Percentiles rank a stretch among this genome's conserved stretches.
Evolutionary conservation across 2,888 invertebrate species (phyloP).

Genomic region (Pandemis corylana): DNA sequence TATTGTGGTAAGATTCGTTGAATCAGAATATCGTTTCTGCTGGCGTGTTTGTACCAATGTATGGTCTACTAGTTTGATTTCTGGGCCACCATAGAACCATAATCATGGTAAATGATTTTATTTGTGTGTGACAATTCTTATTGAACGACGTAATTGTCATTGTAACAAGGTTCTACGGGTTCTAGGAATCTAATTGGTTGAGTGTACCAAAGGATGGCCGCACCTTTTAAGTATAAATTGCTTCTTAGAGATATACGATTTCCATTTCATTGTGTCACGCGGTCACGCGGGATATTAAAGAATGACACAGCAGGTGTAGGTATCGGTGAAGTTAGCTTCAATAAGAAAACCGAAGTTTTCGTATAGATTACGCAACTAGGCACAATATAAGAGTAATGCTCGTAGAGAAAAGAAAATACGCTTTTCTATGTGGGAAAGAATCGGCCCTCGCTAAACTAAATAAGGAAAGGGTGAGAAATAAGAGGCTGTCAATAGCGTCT

Average conservation of each 20-base stretch:
- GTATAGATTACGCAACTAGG: background rate
- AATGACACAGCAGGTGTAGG: constrained; percentile 19
- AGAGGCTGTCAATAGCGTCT: background rate
- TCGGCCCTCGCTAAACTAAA: background rate
- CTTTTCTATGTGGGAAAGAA: background rate
- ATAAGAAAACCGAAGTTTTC: background rate
- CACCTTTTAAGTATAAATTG: background rate
- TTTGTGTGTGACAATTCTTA: too few species aligned
- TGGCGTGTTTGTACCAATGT: too few species aligned
- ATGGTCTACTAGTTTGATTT: too few species aligned
- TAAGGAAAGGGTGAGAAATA: background rate
- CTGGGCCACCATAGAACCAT: too few species aligned
- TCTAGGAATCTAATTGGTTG: background rate
- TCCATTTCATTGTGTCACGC: background rate
- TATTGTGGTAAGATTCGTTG: too few species aligned
- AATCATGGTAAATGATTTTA: too few species aligned
- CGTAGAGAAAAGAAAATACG: background rate
- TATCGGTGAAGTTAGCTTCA: background rate
- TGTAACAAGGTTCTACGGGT: too few species aligned
- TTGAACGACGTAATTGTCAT: too few species aligned
- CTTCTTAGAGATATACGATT: background rate
- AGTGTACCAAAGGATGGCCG: background rate
- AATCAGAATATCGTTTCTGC: too few species aligned
- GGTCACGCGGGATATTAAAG: constrained; percentile 8
- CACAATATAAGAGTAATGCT: background rate